These are phyloP conservation scores for Sinosuthora webbiana DNA, from an alignment of 2,113 vertebrate genomes.

Conservation along the genomic window DNA sequence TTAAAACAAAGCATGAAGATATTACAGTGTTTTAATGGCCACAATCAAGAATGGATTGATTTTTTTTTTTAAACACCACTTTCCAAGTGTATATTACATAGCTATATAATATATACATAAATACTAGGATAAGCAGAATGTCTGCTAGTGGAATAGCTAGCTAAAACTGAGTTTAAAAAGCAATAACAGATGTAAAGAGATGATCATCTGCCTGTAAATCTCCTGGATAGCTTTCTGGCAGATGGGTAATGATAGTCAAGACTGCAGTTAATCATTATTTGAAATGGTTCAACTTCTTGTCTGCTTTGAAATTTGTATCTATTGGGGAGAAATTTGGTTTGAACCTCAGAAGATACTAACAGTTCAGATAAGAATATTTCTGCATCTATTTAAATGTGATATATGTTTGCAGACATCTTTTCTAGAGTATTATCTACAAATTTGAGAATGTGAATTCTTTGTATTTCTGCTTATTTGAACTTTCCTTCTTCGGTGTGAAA, in stretches of 20 bases:
- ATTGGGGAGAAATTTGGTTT: not conserved
- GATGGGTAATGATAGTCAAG: not conserved
- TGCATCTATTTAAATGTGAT: not conserved
- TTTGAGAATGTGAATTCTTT: not conserved
- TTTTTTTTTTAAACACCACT: not conserved
- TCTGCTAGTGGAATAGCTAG: not conserved
- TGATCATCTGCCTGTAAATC: not conserved
- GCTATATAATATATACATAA: not conserved
- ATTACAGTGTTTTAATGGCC: not conserved
- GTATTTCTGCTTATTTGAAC: constrained; percentile 10
- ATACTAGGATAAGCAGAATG: not conserved
- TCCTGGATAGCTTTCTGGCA: not conserved
- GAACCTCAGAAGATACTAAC: not conserved
- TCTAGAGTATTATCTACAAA: not conserved
- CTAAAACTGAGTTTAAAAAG: not conserved
- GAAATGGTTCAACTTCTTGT: not conserved
- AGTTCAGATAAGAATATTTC: constrained; percentile 12
- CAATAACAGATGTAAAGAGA: not conserved
- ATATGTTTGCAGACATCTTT: not conserved
- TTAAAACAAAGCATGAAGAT: not conserved
- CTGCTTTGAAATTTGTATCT: not conserved
- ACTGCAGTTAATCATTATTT: not conserved
- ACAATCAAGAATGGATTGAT: not conserved
- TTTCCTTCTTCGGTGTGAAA: not conserved
- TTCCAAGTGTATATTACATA: not conserved